These are phyloP conservation scores for Synchiropus splendidus DNA, from an alignment of 2,113 vertebrate species.

Conservation along the genomic window DNA sequence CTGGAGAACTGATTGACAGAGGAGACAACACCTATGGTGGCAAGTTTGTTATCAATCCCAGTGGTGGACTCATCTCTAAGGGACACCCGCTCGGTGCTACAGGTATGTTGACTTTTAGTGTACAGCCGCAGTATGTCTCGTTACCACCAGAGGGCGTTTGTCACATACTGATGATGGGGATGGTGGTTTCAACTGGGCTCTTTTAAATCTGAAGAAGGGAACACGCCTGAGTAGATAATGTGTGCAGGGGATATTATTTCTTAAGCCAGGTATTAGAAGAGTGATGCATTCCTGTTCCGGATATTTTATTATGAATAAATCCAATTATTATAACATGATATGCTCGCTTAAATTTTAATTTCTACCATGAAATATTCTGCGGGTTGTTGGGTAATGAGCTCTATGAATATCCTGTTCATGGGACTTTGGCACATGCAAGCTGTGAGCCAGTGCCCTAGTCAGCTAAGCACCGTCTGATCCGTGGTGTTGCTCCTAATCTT, in stretches of 20 bases:
- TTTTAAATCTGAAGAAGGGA: constrained; percentile 5
- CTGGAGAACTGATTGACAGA: constrained; percentile 83
- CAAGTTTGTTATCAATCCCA: constrained; percentile 94
- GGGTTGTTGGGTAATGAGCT: too few relatives aligned
- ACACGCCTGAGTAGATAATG: too few relatives aligned
- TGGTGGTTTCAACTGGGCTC: constrained; percentile 1
- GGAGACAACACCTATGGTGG: constrained; percentile 96
- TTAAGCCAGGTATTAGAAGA: too few relatives aligned
- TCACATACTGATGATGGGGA: not conserved
- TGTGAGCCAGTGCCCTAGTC: not conserved
- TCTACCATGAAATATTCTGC: too few relatives aligned
- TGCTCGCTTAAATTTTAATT: not conserved
- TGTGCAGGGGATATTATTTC: too few relatives aligned
- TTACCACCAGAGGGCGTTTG: constrained; percentile 39
- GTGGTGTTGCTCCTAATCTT: constrained; percentile 25
- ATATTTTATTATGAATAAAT: too few relatives aligned
- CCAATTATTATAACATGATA: constrained; percentile 21
- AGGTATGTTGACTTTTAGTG: constrained; percentile 64
- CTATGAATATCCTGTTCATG: too few relatives aligned
- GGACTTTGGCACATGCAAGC: too few relatives aligned
- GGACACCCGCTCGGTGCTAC: constrained; percentile 96
- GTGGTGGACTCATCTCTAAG: constrained; percentile 95
- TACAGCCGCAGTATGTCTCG: not conserved
- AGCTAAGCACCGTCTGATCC: constrained; percentile 17
- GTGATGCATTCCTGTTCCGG: too few relatives aligned